A percentile compares a stretch with the other conserved stretches of the same genome.
phyloP scores from a whole-genome alignment of 2,113 vertebrate species.

The Syngnathoides biaculeatus region DNA sequence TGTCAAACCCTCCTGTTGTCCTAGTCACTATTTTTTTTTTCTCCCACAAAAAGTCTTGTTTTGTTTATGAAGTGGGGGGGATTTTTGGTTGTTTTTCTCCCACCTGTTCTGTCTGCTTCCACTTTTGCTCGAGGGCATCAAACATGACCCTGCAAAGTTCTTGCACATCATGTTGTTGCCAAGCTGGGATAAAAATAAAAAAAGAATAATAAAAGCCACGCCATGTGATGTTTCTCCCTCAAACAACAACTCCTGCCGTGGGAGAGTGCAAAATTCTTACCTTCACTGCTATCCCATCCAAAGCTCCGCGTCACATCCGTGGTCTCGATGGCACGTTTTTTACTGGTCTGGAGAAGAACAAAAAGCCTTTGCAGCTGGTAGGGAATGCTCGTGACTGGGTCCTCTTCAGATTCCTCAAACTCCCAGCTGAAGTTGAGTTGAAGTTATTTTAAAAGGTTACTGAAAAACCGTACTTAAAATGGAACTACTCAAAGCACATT shows the following conservation, averaged over 20 bases:
- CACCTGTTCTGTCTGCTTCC: slow-evolving; percentile 99
- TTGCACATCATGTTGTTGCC: slow-evolving; percentile 99
- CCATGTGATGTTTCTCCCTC: slow-evolving; percentile 9
- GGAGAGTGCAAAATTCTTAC: slow-evolving; percentile 61
- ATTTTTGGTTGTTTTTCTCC: slow-evolving; percentile 15
- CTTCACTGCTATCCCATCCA: slow-evolving; percentile 99
- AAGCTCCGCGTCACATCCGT: slow-evolving; percentile 97
- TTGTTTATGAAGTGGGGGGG: not conserved
- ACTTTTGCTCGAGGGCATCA: slow-evolving; percentile 98
- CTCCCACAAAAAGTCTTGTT: slow-evolving; percentile 51
- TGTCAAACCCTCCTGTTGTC: slow-evolving; percentile 26
- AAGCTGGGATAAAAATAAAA: slow-evolving; percentile 75
- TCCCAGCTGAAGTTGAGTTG: slow-evolving; percentile 81
- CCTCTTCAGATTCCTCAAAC: slow-evolving; percentile 96
- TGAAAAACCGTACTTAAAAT: not conserved
- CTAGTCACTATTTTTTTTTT: slow-evolving; percentile 30
- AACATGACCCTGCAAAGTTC: slow-evolving; percentile 99
- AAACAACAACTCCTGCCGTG: slow-evolving; percentile 21
- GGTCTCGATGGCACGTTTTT: slow-evolving; percentile 97
- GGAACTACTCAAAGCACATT: too few species aligned
- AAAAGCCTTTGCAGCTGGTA: slow-evolving; percentile 96
- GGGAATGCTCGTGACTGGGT: slow-evolving; percentile 93
- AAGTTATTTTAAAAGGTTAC: not conserved
- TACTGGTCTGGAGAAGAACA: slow-evolving; percentile 95
- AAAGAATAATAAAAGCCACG: slow-evolving; percentile 22